Base-by-base conservation (phyloP, 1,140 invertebrate genomes). In the Araneus ventricosus region DNA sequence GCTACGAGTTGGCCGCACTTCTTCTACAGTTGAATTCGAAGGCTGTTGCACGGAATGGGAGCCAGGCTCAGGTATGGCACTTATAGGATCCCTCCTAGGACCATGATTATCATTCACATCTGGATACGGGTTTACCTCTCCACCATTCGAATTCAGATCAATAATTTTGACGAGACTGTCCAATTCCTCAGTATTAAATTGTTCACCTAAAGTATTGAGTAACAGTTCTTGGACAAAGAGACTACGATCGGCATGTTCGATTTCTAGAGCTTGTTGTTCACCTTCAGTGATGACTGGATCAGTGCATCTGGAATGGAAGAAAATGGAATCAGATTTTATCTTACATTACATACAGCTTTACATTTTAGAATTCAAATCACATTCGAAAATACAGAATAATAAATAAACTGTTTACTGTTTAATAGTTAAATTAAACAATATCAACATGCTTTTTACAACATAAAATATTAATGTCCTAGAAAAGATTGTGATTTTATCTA, bases 181-280 rank as follows among this genome's bases (percentile, higher is more conserved):
- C 84, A 85, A 92, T 88, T 92, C 93, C 90, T 94, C 93, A 84
- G 45, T 88, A 67, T 63, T 90, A 94, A 94, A 94, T 70, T 94
- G 90, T 80, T 95, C 95, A 61, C 96, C 96, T 94, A 97, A 95
- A 45, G 97, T 96, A 52, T 96, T 96, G 88, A 97, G 95, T 57
- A 97, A 95, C 86, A 97, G 95, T 95, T 97, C 97, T 94, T 97
- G 96, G 82, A 97, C 96, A 96, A 97, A 97, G 27, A 97, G 94
- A 95, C 97, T 97, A 93, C 96, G 96, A 95, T 97, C 97, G 89
- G 96, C 96, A 94, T 96, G 96, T 94, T 97, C 96, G 93, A 96
- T 95, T 94, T 97, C 97, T 94, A 96, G 95, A 84, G 95, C 95
- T 94, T 97, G 96, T 82, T 96, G 94, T 94, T 96, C 96, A 14